Percentiles rank a stretch among this genome's conserved stretches.
Conservation (phyloP, 2,797 vertebrate genomes). For the Heterohyrax brucei region DNA sequence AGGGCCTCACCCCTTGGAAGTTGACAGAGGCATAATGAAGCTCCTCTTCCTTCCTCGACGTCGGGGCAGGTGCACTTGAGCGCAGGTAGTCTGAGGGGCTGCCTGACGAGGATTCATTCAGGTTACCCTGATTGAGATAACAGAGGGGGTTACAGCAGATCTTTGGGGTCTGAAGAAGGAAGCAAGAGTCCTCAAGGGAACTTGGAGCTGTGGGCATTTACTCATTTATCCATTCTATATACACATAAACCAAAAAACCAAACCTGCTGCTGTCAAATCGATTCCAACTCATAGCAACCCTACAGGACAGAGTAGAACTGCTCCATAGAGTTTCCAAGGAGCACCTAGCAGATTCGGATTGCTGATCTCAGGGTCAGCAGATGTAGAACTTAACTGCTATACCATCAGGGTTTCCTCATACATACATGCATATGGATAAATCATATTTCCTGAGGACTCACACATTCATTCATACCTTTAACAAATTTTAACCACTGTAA, state of each 20-base stretch:
- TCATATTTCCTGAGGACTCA: not conserved
- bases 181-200: not conserved
- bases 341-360: too few relatives aligned
- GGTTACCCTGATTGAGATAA: not conserved
- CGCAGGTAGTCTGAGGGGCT: not conserved
- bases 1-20: not conserved
- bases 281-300: too few relatives aligned
- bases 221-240: not conserved
- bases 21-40: slow-evolving; percentile 56
- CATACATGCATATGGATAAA: too few relatives aligned
- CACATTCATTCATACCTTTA: not conserved
- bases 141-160: not conserved
- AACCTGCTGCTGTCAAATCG: too few relatives aligned
- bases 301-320: too few relatives aligned
- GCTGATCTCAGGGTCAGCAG: too few relatives aligned
- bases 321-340: too few relatives aligned
- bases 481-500: not conserved
- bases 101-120: not conserved
- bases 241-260: too few relatives aligned
- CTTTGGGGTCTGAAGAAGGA: not conserved
- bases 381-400: too few relatives aligned
- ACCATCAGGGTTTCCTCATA: too few relatives aligned
- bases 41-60: not conserved
- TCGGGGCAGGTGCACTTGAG: fast-evolving
- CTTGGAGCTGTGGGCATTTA: not conserved